Conservation (phyloP, 2,888 invertebrate genomes). For the Miltochrista miniata region DNA sequence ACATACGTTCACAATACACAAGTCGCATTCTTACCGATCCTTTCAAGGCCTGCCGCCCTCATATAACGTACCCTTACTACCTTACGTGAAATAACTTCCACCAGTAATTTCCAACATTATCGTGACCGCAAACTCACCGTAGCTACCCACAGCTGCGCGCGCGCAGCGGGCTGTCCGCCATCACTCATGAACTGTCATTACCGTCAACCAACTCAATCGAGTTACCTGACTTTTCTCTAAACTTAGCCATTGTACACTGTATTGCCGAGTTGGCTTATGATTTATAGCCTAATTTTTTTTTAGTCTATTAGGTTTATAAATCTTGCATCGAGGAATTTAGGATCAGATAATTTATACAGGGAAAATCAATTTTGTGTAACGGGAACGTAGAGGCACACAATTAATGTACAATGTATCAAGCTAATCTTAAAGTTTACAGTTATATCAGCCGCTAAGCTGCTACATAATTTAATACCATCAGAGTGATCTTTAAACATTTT, state of each 20-base stretch:
- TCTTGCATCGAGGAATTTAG: slow-evolving; percentile 12
- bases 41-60: too few relatives aligned
- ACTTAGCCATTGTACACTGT: slow-evolving; percentile 6
- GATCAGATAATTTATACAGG: background rate
- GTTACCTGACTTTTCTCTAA: background rate
- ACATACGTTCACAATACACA: too few relatives aligned
- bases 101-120: slow-evolving; percentile 6
- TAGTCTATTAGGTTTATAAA: slow-evolving; percentile 11
- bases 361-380: background rate
- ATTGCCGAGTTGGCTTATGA: slow-evolving; percentile 6
- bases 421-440: too few relatives aligned
- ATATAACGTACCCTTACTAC: too few relatives aligned
- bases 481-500: too few relatives aligned
- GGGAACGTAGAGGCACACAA: too few relatives aligned
- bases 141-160: background rate
- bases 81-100: background rate
- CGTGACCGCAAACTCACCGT: slow-evolving; percentile 6
- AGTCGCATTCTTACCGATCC: too few relatives aligned
- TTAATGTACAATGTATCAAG: too few relatives aligned
- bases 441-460: too few relatives aligned
- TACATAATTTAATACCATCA: too few relatives aligned
- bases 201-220: slow-evolving; percentile 27
- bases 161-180: slow-evolving; percentile 5
- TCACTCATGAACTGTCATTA: slow-evolving; percentile 38
- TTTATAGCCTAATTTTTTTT: slow-evolving; percentile 15